A percentile compares a stretch with the other conserved stretches of the same genome.
Conservation (phyloP, 1,140 invertebrate species). For the Eciton burchellii region DNA sequence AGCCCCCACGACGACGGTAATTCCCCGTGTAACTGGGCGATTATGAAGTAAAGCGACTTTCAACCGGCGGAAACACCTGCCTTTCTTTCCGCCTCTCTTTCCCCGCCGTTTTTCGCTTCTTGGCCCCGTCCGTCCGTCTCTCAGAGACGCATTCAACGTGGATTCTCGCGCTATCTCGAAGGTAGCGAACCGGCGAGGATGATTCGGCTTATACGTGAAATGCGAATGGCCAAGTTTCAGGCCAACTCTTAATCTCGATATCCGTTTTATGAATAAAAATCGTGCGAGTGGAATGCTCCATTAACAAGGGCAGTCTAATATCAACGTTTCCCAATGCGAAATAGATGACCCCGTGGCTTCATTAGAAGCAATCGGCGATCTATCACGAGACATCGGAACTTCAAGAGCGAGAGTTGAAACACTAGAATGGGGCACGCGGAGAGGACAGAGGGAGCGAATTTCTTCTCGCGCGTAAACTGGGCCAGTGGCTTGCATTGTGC, state of each 20-base stretch:
- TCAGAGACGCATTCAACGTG: background rate
- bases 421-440: no score
- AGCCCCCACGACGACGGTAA: slow-evolving; percentile 70
- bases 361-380: slow-evolving; percentile 19
- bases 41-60: slow-evolving; percentile 74
- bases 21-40: slow-evolving; percentile 72
- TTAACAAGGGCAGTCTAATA: background rate
- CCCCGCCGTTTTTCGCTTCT: background rate
- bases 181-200: background rate
- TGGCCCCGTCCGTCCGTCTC: slow-evolving; percentile 2
- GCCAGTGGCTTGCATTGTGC: slow-evolving; percentile 34
- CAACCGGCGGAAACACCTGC: slow-evolving; percentile 54
- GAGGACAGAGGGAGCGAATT: background rate
- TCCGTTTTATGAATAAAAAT: background rate
- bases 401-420: background rate
- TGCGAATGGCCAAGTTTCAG: background rate
- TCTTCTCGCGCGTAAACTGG: slow-evolving; percentile 33
- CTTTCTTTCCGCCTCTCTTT: background rate
- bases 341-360: slow-evolving; percentile 5
- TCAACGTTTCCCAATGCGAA: background rate
- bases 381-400: slow-evolving; percentile 39
- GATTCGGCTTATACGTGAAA: background rate
- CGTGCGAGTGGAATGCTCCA: no score
- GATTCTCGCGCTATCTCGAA: background rate
- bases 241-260: background rate